A percentile compares a stretch with the other conserved stretches of the same genome.
phyloP scores from a whole-genome alignment of 2,113 vertebrate species.

The Piprites chloris region DNA sequence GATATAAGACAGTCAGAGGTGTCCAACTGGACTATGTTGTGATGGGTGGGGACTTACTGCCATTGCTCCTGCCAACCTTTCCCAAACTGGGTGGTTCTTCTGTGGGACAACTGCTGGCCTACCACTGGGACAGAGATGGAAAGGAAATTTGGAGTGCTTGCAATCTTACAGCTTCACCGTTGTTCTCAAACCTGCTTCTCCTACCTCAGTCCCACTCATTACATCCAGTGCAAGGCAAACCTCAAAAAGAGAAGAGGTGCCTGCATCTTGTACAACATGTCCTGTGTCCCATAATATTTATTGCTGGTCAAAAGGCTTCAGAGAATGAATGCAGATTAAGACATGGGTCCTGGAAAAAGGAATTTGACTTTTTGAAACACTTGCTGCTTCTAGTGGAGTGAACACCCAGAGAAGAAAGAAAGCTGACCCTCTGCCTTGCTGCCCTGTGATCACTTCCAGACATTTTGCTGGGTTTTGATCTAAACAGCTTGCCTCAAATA shows the following conservation, averaged over 20 bases:
- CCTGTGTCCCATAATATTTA: fast-evolving
- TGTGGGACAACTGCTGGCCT: neutral
- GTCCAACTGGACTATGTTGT: neutral
- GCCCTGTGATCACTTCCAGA: neutral
- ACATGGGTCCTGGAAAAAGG: neutral
- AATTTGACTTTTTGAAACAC: neutral
- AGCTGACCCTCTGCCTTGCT: neutral
- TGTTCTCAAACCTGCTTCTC: neutral
- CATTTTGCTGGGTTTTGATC: neutral
- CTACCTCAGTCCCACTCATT: neutral
- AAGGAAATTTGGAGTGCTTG: neutral
- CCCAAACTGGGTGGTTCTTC: neutral
- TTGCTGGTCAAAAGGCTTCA: neutral
- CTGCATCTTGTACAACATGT: neutral
- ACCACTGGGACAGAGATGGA: neutral
- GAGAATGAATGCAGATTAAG: neutral
- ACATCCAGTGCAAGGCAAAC: neutral
- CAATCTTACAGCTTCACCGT: neutral
- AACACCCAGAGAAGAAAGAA: neutral
- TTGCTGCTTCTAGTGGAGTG: neutral
- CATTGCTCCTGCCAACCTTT: neutral
- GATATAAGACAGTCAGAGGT: neutral
- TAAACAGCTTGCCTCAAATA: neutral
- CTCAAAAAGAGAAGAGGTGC: neutral
- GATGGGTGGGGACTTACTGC: neutral